phyloP scores from a whole-genome alignment of 2,113 vertebrate genomes.

The Ictalurus furcatus region DNA sequence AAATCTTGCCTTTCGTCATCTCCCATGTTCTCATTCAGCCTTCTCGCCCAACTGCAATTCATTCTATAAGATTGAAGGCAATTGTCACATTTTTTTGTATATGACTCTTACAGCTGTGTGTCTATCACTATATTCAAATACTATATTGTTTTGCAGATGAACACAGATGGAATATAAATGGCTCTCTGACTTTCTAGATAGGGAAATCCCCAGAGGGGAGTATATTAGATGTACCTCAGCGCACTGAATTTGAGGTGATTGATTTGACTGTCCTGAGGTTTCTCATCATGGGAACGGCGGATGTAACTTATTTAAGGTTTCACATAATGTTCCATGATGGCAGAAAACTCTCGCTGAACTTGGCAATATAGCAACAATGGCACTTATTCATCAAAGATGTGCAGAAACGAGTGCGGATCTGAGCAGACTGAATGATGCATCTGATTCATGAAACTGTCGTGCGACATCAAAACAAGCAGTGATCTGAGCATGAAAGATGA shows the following conservation, averaged over 20 bases:
- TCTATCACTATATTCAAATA: constrained; percentile 14
- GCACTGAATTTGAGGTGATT: constrained; percentile 39
- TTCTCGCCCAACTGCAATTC: constrained; percentile 18
- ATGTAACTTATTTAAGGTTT: constrained; percentile 33
- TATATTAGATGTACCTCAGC: constrained; percentile 38
- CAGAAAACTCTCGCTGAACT: constrained; percentile 27
- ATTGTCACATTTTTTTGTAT: background rate
- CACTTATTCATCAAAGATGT: constrained; percentile 9
- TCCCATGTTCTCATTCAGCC: constrained; percentile 16
- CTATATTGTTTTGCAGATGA: constrained; percentile 29
- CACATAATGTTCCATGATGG: constrained; percentile 13
- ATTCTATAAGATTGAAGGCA: constrained; percentile 36
- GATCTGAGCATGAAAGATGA: background rate
- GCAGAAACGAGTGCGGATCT: background rate
- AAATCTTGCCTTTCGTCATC: constrained; percentile 29
- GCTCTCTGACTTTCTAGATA: constrained; percentile 33
- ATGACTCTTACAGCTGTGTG: constrained; percentile 27
- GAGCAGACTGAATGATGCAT: background rate
- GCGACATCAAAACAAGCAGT: background rate
- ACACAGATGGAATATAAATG: constrained; percentile 45
- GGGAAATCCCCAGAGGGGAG: constrained; percentile 37
- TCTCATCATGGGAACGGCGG: constrained; percentile 2
- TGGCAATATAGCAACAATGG: constrained; percentile 15
- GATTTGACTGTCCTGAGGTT: constrained; percentile 34
- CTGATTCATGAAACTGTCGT: background rate